Base-by-base conservation (phyloP, 2,888 invertebrate species). In the Dryadula phaetusa region DNA sequence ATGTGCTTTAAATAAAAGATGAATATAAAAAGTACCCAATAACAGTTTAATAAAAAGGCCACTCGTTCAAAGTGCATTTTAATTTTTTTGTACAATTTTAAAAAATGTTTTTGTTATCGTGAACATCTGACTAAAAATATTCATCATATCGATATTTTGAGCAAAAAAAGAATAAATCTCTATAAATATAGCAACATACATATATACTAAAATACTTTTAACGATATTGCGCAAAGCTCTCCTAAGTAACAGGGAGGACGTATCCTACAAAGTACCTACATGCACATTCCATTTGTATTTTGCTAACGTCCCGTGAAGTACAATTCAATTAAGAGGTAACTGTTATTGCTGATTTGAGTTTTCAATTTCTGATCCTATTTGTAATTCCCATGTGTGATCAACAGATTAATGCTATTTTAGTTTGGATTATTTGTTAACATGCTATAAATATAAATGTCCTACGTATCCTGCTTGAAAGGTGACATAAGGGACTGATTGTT, bases 271-370 rank as follows among this genome's bases (percentile, higher is more conserved):
- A 37, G 37, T 64, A 64, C n/a, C n/a, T n/a, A n/a, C 64, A 64
- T 56, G 64, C 64, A 56, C 46, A 64, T 64, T 64, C 64, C 64
- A 56, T 64, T 64, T 64, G 56, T 64, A 64, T 64, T 56, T 56
- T 56, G 64, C 37, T 34, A 64, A 47, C 56, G 64, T 47, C 37
- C 56, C 64, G 46, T 56, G 56, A 56, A 18, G 56, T 56, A 64
- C 54, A 46, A 56, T 64, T 64, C 64, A 64, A 64, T 64, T 64
- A 56, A 64, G 46, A 46, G 34, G 44, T 56, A 64, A 56, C 44
- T 56, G 46, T 47, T 56, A 56, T 64, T 56, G 64, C 64, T 64
- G 46, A 64, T 56, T 56, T 64, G 32, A 64, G 64, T 56, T 56
- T 64, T 56, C 64, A 46, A 56, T 64, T 64, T 54, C 56, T 34